Base-by-base conservation (phyloP, 2,888 invertebrate genomes). In the Mesodorylaimus sp. region DNA sequence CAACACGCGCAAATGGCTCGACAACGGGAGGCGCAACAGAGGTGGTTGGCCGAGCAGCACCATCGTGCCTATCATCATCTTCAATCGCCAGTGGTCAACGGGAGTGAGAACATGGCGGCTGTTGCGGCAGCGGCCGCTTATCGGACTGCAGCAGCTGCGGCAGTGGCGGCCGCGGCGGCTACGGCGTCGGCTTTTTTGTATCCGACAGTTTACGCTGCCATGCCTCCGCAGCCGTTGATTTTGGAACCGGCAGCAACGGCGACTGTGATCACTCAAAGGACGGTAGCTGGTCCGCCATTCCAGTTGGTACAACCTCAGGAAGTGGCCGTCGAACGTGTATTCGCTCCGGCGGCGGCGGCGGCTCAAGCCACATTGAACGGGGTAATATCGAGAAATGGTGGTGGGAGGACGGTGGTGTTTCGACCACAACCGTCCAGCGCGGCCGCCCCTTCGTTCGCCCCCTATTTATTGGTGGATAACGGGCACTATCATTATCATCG, bases 1-100 rank as follows among this genome's bases (percentile, higher is more conserved):
- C 50, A 42, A 13, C 50, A 47, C 2, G 46, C 37, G 3, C 42
- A 50, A 24, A 3, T 42, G 47, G 41, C 38, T 16, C 45, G 46
- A 3, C 3, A 23, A 2, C 50, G 50, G 3, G 46, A 46, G 10
- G 46, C 39, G 2, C 45, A 50, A 23, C 21, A 28, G 37, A 45
- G 37, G 2, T 50, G 50, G 50, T 36, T 46, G 21, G n/a, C n/a
- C n/a, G 45, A 41, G 3, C 27, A n/a, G 10, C 48, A 27, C 10
- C 48, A 43, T 3, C 45, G 19, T n/a, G n/a, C n/a, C n/a, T n/a
- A n/a, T n/a, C n/a, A n/a, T n/a, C n/a, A n/a, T n/a, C n/a, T n/a
- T n/a, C n/a, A n/a, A n/a, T n/a, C n/a, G n/a, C n/a, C n/a, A n/a
- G n/a, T n/a, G n/a, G n/a, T n/a, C n/a, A n/a, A n/a, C n/a, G n/a